Evolutionary conservation across 37 sponge, comb jelly and placozoan genomes (phyloP).

Genomic region (Geodia barretti): DNA sequence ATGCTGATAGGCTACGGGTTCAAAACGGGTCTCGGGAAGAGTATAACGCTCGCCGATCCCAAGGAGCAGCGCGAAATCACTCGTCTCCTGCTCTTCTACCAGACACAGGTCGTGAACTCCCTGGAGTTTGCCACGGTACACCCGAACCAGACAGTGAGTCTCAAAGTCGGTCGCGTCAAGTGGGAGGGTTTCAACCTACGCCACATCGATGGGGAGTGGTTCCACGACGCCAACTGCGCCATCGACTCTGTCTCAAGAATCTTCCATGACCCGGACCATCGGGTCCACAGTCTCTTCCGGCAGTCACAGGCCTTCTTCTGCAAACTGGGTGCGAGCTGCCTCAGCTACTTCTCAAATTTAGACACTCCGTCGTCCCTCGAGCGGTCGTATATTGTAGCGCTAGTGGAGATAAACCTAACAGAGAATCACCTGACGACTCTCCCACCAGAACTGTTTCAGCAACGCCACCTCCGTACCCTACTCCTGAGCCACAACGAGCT

Average conservation of each 20-base stretch:
- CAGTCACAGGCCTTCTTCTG: neutral
- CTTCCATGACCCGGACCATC: neutral
- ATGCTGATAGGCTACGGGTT: slow-evolving; percentile 55
- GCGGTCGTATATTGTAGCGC: neutral
- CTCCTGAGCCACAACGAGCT: slow-evolving; percentile 55
- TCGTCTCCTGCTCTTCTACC: slow-evolving; percentile 46
- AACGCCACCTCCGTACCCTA: slow-evolving; percentile 27
- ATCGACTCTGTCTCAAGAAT: slow-evolving; percentile 21
- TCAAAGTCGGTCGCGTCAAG: slow-evolving; percentile 20
- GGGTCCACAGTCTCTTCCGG: neutral
- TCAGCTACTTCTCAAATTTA: slow-evolving; percentile 20
- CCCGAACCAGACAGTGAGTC: neutral
- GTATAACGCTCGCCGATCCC: slow-evolving; percentile 26
- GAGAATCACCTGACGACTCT: slow-evolving; percentile 45
- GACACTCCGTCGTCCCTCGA: neutral
- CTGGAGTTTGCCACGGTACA: slow-evolving; percentile 3
- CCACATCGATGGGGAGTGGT: slow-evolving; percentile 19
- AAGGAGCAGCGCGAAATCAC: slow-evolving; percentile 11
- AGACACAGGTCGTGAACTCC: slow-evolving; percentile 45
- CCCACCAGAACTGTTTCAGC: slow-evolving; percentile 62
- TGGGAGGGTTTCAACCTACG: slow-evolving; percentile 52
- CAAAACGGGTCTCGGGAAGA: slow-evolving; percentile 17
- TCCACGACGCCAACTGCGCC: slow-evolving; percentile 26
- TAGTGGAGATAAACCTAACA: slow-evolving; percentile 54
- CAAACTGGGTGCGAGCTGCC: slow-evolving; percentile 28